Evolutionary conservation across 2,888 invertebrate genomes (phyloP).

Genomic region (Smittia aterrima): DNA sequence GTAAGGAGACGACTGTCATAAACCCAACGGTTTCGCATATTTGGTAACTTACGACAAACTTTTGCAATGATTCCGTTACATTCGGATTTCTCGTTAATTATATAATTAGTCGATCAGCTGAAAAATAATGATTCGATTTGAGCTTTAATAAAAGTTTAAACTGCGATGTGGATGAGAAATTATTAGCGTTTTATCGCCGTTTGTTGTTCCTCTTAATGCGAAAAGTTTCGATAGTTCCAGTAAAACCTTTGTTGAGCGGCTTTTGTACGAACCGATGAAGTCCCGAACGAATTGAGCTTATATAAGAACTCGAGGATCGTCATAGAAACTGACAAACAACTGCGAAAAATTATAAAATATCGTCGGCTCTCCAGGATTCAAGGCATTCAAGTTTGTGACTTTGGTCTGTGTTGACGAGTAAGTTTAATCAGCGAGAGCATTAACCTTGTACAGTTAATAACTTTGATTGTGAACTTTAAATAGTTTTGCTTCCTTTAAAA

Average conservation of each 20-base stretch:
- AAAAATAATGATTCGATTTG: too few relatives aligned
- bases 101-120: too few relatives aligned
- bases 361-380: not conserved
- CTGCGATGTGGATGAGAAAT: too few relatives aligned
- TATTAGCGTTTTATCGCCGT: not conserved
- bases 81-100: too few relatives aligned
- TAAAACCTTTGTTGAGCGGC: not conserved
- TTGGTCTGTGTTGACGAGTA: slow-evolving; percentile 8
- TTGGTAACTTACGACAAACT: too few relatives aligned
- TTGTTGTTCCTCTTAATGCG: not conserved
- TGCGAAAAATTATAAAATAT: slow-evolving; percentile 4
- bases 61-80: too few relatives aligned
- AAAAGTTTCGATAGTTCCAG: not conserved
- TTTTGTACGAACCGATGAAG: not conserved
- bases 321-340: slow-evolving; percentile 37
- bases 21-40: too few relatives aligned
- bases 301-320: not conserved
- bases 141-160: too few relatives aligned
- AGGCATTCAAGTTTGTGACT: not conserved
- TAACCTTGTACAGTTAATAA: not conserved
- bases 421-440: not conserved
- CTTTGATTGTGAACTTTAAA: not conserved
- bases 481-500: not conserved
- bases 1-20: too few relatives aligned
- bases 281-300: slow-evolving; percentile 24